Evolutionary conservation across 1,140 invertebrate species (phyloP).

Genomic region (Antheraea pernyi): DNA sequence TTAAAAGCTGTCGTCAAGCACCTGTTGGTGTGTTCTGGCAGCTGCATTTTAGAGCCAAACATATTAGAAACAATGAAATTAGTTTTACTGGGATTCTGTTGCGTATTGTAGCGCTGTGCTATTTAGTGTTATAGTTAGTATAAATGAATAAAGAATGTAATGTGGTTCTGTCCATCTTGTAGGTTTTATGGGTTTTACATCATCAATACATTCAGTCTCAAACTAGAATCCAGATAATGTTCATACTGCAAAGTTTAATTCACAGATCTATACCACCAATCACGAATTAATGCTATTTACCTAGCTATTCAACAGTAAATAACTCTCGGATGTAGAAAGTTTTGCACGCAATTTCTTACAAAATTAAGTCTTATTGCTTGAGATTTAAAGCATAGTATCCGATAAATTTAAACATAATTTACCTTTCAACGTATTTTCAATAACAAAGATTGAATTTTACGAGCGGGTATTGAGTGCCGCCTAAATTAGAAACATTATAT

Average conservation of each 20-base stretch:
- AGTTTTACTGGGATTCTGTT: no score
- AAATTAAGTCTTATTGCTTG: neutral
- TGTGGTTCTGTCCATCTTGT: no score
- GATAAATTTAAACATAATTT: neutral
- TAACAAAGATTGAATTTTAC: slow-evolving; percentile 1
- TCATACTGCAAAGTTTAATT: neutral
- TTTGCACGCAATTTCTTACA: neutral
- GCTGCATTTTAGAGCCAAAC: no score
- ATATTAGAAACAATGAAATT: no score
- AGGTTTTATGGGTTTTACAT: neutral
- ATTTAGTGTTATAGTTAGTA: no score
- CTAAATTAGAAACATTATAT: slow-evolving; percentile 5
- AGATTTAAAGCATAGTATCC: neutral
- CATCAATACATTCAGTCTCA: neutral
- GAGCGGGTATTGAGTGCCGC: neutral
- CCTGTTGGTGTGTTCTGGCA: no score
- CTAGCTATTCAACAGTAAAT: neutral
- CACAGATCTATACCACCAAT: neutral
- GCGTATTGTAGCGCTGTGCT: no score
- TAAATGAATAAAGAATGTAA: no score
- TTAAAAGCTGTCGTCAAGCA: no score
- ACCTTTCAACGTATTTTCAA: slow-evolving; percentile 1
- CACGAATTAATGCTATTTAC: slow-evolving; percentile 1
- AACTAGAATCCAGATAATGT: neutral
- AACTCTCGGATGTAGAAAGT: neutral